Evolutionary conservation across 1,140 invertebrate species (phyloP), one percentile per base, ranked within the genome.

Genomic region (Polypedilum pembai): DNA sequence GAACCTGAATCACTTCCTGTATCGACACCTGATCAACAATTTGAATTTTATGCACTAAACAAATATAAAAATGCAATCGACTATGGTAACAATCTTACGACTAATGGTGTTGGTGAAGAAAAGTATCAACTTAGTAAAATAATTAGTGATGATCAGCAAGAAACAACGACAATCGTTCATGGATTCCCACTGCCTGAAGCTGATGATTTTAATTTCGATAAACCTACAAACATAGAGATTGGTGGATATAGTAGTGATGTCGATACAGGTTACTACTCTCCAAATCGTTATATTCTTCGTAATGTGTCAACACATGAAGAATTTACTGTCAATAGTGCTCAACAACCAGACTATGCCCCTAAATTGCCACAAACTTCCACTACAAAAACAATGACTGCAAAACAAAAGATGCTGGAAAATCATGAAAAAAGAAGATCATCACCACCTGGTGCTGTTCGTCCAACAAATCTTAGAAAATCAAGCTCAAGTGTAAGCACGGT

Each of bases 301-400:
- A 79, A 81, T 63, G 77, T 82, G 12, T 79, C 75, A 12, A 82
- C 81, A 66, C 78, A 80, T 56, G 81, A 82, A 75, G 81, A 82
- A 74, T 82, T 82, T 74, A 80, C 81, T n/a, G 81, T 82, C 21
- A 82, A 82, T 74, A 79, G 79, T 73, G 79, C 75, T 10, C 76
- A 77, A 74, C 73, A 79, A 56, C 76, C 79, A 76, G 74, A 81
- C 73, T 73, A 63, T 79, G 75, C 80, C 78, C 69, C 80, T 79
- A 76, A 75, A 78, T 17, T 77, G 66, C 63, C 69, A 56, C 12
- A 74, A 41, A 18, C 56, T 12, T 18, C 69, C 41, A 74, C 40
- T 40, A 15, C 74, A 21, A 76, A 75, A 74, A 15, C 76, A 15
- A 76, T 76, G 74, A 41, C 75, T 33, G 74, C 73, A 41, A 73